phyloP scores from a whole-genome alignment of 2,113 vertebrate species.

The Rhadina sibilatrix region DNA sequence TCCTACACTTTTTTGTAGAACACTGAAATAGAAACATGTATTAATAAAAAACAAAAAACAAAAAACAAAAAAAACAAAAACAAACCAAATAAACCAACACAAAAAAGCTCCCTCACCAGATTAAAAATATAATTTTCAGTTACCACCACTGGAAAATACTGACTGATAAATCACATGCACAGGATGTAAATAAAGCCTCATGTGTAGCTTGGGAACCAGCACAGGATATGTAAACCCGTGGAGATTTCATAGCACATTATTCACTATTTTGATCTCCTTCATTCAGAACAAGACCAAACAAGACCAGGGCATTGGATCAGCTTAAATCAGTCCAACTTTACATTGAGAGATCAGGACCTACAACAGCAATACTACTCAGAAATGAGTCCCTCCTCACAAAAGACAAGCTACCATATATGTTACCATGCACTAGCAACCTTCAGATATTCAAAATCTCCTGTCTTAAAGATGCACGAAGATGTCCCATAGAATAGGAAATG shows the following conservation, averaged over 20 bases:
- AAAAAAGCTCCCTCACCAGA: accelerated
- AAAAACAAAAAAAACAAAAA: no score
- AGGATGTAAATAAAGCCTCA: background rate
- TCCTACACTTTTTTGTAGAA: background rate
- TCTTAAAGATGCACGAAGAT: background rate
- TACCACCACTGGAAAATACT: background rate
- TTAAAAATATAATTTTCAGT: background rate
- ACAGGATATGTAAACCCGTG: background rate
- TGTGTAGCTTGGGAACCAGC: background rate
- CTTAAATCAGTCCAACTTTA: background rate
- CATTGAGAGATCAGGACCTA: background rate
- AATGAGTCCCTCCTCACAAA: background rate
- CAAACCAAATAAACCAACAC: background rate
- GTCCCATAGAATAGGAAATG: background rate
- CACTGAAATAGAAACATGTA: background rate
- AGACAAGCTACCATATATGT: background rate
- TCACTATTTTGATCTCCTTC: background rate
- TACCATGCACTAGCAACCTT: background rate
- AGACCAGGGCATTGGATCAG: background rate
- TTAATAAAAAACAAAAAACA: background rate
- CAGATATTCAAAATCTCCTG: background rate
- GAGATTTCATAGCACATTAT: background rate
- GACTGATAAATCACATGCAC: background rate
- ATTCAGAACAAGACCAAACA: background rate
- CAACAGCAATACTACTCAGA: background rate